Percentiles rank a stretch among this genome's conserved stretches.
Conservation (phyloP, 2,113 vertebrate species). For the Motacilla alba region DNA sequence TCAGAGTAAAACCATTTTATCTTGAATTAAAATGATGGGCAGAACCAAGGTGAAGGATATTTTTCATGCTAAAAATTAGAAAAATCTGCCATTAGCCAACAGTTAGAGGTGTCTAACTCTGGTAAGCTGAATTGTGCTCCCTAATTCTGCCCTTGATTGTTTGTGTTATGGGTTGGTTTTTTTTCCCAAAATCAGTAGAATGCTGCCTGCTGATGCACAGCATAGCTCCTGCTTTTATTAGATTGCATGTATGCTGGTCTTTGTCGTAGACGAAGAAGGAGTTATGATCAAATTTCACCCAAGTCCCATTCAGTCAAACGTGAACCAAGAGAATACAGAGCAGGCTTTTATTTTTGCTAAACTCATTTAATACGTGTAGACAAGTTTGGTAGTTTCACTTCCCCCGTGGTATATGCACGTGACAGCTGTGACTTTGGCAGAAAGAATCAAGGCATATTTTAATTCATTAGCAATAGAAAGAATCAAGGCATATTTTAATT, state of each 20-base stretch:
- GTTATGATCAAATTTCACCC: background rate
- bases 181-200: background rate
- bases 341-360: background rate
- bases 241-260: background rate
- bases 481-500: background rate
- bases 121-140: background rate
- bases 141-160: background rate
- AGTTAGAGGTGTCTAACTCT: background rate
- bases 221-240: background rate
- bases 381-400: background rate
- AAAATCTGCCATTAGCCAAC: background rate
- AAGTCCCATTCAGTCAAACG: background rate
- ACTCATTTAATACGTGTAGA: background rate
- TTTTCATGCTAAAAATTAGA: background rate
- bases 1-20: background rate
- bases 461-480: background rate
- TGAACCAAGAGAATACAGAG: background rate
- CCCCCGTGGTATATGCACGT: too few relatives aligned
- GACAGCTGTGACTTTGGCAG: background rate
- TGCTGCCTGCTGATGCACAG: background rate
- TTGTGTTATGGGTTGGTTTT: rapidly evolving
- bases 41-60: background rate
- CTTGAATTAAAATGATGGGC: background rate
- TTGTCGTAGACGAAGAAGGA: background rate
- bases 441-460: background rate